These are phyloP conservation scores for Apostichopus leukothele DNA, from an alignment of 53 echinoderm and acorn worm genomes.

Conservation along the genomic window DNA sequence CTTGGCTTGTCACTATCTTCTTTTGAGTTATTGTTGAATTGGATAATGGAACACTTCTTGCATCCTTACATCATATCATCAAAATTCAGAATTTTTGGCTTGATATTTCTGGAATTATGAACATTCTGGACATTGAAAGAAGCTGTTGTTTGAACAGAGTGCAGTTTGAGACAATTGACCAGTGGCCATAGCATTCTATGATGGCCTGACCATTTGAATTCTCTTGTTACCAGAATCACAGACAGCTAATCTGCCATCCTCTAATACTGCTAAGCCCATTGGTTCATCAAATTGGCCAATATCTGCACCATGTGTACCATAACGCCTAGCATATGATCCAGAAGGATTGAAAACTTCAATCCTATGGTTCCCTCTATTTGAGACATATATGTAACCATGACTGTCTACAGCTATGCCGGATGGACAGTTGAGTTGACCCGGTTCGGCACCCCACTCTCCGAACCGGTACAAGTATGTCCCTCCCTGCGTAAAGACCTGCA, in stretches of 20 bases:
- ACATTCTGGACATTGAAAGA: background rate
- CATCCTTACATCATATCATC: too few species aligned
- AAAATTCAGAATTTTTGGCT: too few species aligned
- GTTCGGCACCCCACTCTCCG: slow-evolving; percentile 91
- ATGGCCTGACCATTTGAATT: slow-evolving; percentile 73
- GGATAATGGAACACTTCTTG: too few species aligned
- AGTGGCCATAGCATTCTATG: background rate
- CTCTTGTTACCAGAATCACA: slow-evolving; percentile 93
- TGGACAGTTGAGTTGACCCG: slow-evolving; percentile 92
- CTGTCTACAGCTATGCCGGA: slow-evolving; percentile 79
- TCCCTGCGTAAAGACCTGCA: slow-evolving; percentile 84
- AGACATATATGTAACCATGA: slow-evolving; percentile 84
- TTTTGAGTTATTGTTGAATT: too few species aligned
- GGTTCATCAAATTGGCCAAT: slow-evolving; percentile 92
- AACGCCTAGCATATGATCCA: slow-evolving; percentile 70
- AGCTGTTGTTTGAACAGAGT: too few species aligned
- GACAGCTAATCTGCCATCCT: slow-evolving; percentile 77
- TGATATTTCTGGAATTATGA: background rate
- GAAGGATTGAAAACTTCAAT: slow-evolving; percentile 92
- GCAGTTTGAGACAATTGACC: background rate
- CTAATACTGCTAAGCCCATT: slow-evolving; percentile 64
- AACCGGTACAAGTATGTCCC: slow-evolving; percentile 91
- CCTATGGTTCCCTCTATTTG: slow-evolving; percentile 92
- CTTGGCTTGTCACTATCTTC: too few species aligned
- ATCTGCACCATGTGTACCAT: slow-evolving; percentile 81